Percentiles rank a stretch among this genome's conserved stretches.
Conservation (phyloP, 2,888 invertebrate genomes). For the Apotomis capreana region DNA sequence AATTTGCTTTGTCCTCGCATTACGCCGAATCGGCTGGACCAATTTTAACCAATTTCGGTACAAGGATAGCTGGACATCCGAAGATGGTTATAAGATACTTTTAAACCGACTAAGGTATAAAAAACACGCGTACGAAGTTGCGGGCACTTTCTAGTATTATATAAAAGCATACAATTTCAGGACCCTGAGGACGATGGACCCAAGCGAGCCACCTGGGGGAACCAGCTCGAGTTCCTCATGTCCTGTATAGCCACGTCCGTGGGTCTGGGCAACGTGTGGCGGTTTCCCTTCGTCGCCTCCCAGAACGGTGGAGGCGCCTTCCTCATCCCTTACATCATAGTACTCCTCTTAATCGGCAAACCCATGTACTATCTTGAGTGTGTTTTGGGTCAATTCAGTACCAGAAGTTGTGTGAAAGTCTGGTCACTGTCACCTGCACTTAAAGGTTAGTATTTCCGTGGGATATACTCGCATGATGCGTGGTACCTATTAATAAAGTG, state of each 20-base stretch:
- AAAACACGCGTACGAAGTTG: too few species aligned
- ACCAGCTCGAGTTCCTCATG: slow-evolving; percentile 87
- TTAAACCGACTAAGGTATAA: too few species aligned
- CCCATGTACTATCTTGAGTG: slow-evolving; percentile 94
- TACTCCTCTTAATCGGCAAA: slow-evolving; percentile 87
- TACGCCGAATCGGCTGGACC: too few species aligned
- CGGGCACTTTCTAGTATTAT: too few species aligned
- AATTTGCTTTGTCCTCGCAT: too few species aligned
- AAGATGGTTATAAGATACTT: too few species aligned
- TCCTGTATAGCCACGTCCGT: slow-evolving; percentile 90
- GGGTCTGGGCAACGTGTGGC: slow-evolving; percentile 89
- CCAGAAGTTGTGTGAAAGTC: slow-evolving; percentile 89
- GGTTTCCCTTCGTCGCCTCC: slow-evolving; percentile 84
- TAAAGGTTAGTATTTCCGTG: slow-evolving; percentile 84
- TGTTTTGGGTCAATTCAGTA: slow-evolving; percentile 91
- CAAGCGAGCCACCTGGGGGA: slow-evolving; percentile 83
- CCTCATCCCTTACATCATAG: slow-evolving; percentile 88
- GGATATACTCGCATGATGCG: too few species aligned
- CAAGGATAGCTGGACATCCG: too few species aligned
- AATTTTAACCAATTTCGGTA: too few species aligned
- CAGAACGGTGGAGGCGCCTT: slow-evolving; percentile 90
- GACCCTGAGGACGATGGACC: slow-evolving; percentile 47
- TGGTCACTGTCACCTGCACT: slow-evolving; percentile 87
- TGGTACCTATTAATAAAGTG: too few species aligned
- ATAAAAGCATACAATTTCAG: slow-evolving; percentile 39